Conservation (phyloP, 2,113 vertebrate species). For the Asarcornis scutulata region DNA sequence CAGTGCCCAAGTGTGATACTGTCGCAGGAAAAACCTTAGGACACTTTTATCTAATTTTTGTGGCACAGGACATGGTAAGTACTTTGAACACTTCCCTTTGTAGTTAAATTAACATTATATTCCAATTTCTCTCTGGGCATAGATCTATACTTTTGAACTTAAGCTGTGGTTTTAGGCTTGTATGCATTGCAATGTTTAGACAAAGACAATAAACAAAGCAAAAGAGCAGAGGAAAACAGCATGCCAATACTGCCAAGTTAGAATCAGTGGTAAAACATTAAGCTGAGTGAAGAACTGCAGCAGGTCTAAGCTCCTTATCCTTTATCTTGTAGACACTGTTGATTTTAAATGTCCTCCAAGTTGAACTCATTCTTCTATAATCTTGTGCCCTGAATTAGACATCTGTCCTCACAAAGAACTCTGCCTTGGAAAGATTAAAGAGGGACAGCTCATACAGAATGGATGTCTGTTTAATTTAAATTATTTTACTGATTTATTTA, state of each 20-base stretch:
- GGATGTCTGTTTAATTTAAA: background rate
- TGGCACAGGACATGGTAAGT: background rate
- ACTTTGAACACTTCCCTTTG: background rate
- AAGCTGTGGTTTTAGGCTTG: background rate
- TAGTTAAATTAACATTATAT: background rate
- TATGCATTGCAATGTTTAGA: background rate
- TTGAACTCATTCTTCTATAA: background rate
- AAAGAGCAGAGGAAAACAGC: background rate
- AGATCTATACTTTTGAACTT: background rate
- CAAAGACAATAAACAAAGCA: background rate
- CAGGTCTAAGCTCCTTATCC: background rate
- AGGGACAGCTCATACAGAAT: background rate
- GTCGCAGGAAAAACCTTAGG: background rate
- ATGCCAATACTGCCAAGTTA: background rate
- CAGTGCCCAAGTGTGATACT: background rate
- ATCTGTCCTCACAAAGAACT: background rate
- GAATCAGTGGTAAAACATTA: background rate
- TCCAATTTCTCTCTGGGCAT: background rate
- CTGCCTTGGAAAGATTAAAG: slow-evolving; percentile 1
- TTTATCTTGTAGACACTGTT: background rate
- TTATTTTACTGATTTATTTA: background rate
- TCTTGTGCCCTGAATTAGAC: slow-evolving; percentile 2
- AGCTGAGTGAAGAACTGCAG: background rate
- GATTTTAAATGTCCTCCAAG: background rate
- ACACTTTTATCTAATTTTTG: background rate